Evolutionary conservation across 1,140 invertebrate genomes (phyloP).

Genomic region (Drosophila bipectinata): DNA sequence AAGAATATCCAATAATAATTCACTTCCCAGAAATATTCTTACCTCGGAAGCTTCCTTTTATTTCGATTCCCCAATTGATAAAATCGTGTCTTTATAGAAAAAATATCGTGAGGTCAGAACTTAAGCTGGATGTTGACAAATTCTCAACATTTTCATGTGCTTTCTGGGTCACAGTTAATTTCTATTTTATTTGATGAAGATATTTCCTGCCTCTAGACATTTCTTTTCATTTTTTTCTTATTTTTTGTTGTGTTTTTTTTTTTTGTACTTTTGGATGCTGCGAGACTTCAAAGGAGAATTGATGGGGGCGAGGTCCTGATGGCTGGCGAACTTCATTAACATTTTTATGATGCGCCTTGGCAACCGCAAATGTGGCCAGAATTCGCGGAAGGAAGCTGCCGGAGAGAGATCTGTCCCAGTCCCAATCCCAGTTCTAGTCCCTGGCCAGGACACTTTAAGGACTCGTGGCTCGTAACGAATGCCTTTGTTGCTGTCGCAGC

Average conservation of each 20-base stretch:
- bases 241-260: constrained; percentile 14
- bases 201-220: constrained; percentile 58
- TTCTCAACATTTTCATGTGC: constrained; percentile 41
- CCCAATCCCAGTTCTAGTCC: not conserved
- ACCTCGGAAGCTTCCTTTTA: not conserved
- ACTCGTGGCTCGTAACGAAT: constrained; percentile 18
- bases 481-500: constrained; percentile 65
- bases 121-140: constrained; percentile 49
- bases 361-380: constrained; percentile 69
- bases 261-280: constrained; percentile 11
- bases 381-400: constrained; percentile 26
- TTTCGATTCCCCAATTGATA: not conserved
- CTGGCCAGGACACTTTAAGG: constrained; percentile 42
- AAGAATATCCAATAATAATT: too few relatives aligned
- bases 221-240: constrained; percentile 39
- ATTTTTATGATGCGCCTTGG: constrained; percentile 81
- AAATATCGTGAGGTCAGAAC: constrained; percentile 8
- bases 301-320: constrained; percentile 34
- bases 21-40: too few relatives aligned
- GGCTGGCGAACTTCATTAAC: constrained; percentile 74
- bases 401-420: constrained; percentile 15
- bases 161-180: constrained; percentile 73
- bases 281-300: constrained; percentile 55
- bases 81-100: not conserved
- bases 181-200: constrained; percentile 74